Conservation (phyloP, 1,140 invertebrate species). For the Tetramorium alpestre region DNA sequence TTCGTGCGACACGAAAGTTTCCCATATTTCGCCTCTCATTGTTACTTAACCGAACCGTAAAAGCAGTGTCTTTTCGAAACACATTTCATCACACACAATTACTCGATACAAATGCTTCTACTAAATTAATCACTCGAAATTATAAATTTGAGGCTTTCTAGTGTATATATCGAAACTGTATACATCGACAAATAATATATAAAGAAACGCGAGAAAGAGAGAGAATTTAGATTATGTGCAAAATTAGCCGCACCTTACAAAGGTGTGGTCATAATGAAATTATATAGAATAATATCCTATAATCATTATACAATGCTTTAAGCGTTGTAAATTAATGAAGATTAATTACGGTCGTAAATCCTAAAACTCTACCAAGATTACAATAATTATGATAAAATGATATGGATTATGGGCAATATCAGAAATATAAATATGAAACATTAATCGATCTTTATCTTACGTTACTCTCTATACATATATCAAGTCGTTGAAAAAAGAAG, state of each 20-base stretch:
- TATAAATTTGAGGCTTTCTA: neutral
- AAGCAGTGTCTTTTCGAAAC: neutral
- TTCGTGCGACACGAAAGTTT: neutral
- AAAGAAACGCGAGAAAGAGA: neutral
- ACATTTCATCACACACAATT: neutral
- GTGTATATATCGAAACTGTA: neutral
- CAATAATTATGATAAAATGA: neutral
- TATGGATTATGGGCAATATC: neutral
- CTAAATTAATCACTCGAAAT: neutral
- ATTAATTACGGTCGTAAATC: neutral
- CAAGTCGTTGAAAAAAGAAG: neutral
- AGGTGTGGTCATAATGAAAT: constrained; percentile 1
- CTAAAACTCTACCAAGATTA: neutral
- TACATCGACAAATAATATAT: neutral
- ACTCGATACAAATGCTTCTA: neutral
- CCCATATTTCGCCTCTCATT: neutral
- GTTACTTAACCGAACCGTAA: neutral
- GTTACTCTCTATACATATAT: neutral
- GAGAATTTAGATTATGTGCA: neutral
- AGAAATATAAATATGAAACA: neutral
- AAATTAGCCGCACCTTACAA: constrained; percentile 19
- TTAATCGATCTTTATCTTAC: neutral
- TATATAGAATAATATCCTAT: neutral
- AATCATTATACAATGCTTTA: neutral
- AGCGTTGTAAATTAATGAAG: neutral